Conservation (phyloP, 2,888 invertebrate genomes). For the Gordius sp. region DNA sequence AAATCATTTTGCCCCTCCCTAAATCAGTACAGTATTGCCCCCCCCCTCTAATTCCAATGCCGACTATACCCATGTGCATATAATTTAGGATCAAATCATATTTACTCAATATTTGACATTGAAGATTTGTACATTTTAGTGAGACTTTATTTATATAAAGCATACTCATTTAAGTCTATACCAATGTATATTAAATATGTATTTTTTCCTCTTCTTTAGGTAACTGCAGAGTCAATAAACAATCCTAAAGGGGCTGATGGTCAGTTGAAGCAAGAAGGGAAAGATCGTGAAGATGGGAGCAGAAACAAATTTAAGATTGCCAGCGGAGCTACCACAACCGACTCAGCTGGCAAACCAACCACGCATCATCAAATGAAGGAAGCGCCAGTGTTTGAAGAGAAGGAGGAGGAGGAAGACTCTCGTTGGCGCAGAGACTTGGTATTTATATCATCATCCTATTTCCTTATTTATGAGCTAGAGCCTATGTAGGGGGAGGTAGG, state of each 20-base stretch:
- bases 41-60: no score
- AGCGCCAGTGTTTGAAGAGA: slow-evolving; percentile 23
- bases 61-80: no score
- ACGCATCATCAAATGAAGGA: slow-evolving; percentile 23
- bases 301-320: not conserved
- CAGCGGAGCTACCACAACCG: not conserved
- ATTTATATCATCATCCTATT: not conserved
- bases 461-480: slow-evolving; percentile 20
- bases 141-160: not conserved
- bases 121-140: not conserved
- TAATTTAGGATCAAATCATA: not conserved
- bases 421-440: no score
- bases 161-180: not conserved
- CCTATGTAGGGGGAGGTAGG: slow-evolving; percentile 30
- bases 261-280: not conserved
- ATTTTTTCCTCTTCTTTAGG: not conserved
- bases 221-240: slow-evolving; percentile 4
- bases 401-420: slow-evolving; percentile 21
- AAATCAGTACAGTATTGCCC: no score
- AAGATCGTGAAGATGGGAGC: no score
- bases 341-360: no score
- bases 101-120: not conserved
- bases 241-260: not conserved
- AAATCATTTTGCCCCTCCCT: no score
- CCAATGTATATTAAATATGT: not conserved